phyloP scores from a whole-genome alignment of 2,888 invertebrate genomes.

The Tolmerus cingulatus region DNA sequence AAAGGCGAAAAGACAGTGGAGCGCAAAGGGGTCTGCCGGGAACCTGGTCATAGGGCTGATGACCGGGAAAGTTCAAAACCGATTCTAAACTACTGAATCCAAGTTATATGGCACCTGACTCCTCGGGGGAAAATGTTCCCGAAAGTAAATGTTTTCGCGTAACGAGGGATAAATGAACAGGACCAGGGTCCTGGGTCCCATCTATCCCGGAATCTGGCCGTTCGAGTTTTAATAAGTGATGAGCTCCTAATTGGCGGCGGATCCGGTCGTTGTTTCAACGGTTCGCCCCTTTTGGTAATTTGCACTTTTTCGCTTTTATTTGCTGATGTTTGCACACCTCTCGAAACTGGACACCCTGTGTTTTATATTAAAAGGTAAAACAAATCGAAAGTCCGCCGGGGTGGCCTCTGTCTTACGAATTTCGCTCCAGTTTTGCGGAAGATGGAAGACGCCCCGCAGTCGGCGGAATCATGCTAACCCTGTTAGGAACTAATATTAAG shows the following conservation, averaged over 20 bases:
- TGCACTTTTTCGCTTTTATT: slow-evolving; percentile 2
- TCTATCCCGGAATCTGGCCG: background rate
- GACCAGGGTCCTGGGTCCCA: background rate
- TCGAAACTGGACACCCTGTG: slow-evolving; percentile 19
- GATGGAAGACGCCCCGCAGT: background rate
- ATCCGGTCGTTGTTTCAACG: background rate
- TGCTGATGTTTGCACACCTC: slow-evolving; percentile 18
- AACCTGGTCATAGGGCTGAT: background rate
- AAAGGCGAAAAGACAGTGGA: background rate
- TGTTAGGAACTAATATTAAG: slow-evolving; percentile 37
- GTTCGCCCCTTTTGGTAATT: background rate
- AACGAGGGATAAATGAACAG: background rate
- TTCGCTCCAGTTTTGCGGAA: background rate
- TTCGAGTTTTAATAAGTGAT: slow-evolving; percentile 35
- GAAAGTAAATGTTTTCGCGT: slow-evolving; percentile 14
- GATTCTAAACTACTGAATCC: background rate
- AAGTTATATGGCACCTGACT: background rate
- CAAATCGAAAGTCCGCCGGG: slow-evolving; percentile 1
- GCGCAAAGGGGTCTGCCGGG: background rate
- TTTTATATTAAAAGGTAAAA: slow-evolving; percentile 25
- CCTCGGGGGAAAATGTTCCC: background rate
- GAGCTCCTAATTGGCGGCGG: slow-evolving; percentile 33
- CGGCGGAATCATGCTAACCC: background rate
- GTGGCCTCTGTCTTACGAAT: background rate
- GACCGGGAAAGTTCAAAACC: slow-evolving; percentile 21